Evolutionary conservation across 2,888 invertebrate species (phyloP).

Genomic region (Leucophenga montana): DNA sequence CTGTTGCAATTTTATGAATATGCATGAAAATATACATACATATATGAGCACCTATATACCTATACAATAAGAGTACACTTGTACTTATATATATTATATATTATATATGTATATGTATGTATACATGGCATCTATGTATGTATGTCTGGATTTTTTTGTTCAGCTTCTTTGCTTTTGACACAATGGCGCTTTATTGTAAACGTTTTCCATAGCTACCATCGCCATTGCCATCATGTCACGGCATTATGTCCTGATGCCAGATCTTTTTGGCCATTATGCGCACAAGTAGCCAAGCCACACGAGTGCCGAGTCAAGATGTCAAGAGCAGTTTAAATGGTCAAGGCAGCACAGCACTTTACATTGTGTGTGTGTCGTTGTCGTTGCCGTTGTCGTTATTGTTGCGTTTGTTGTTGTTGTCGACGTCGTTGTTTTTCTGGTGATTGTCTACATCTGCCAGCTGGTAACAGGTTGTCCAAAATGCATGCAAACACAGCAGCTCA

Average conservation of each 20-base stretch:
- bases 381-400: constrained; percentile 8
- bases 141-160: not conserved
- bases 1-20: constrained; percentile 52
- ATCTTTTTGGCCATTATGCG: constrained; percentile 16
- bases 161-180: not conserved
- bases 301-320: constrained; percentile 40
- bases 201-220: not conserved
- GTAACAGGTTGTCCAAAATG: constrained; percentile 28
- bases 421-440: constrained; percentile 6
- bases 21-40: constrained; percentile 42
- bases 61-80: constrained; percentile 1
- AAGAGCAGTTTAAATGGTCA: constrained; percentile 53
- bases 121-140: not conserved
- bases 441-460: constrained; percentile 24
- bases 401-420: not conserved
- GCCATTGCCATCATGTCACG: not conserved
- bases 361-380: not conserved
- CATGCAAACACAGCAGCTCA: constrained; percentile 1
- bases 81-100: not conserved
- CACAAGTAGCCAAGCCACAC: constrained; percentile 8
- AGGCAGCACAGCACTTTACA: constrained; percentile 30
- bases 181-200: constrained; percentile 21
- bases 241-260: constrained; percentile 9
- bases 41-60: not conserved
- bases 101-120: not conserved